Base-by-base conservation (phyloP, 2,797 vertebrate genomes). In the Pipistrellus pygmaeus region DNA sequence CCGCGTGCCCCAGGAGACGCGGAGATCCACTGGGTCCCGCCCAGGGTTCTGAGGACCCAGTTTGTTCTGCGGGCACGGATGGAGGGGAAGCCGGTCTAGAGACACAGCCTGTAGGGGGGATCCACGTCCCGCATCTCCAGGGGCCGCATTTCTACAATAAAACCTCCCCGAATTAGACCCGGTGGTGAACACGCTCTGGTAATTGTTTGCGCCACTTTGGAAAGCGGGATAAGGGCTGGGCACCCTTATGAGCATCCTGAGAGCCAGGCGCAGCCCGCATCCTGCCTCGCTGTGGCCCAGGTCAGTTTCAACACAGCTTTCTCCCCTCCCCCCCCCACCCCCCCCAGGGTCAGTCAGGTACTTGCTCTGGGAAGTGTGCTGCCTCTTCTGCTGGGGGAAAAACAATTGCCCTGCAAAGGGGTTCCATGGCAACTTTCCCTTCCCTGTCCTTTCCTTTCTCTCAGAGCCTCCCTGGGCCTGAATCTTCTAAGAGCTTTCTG, bases 141-240 rank as follows among this genome's bases (percentile, higher is more conserved):
- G n/a, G 78, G 32, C 48, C 0, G 21, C 76, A 8, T 80, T 92
- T 94, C 91, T 85, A 41, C 69, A 97, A 96, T 96, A 97, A 97
- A 97, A 94, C 60, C 41, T 95, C 93, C 27, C 35, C 0, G 27
- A 88, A 44, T 80, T 92, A 91, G 71, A 94, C 20, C 9, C 53
- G 5, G 27, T n/a, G 12, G 38, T 15, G 71, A 76, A 55, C 48
- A 78, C 7, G 51, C 17, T 77, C 90, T 96, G 87, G 25, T 95
- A 87, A 46, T 64, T 96, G 62, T n/a, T 75, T 30, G 73, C 23
- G 21, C 81, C 64, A 17, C 38, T 91, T 69, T 64, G 55, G 53
- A 77, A 93, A 91, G 7, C 21, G 71, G 21, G 27, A 15, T 27
- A 6, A 27, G 44, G 82, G 60, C 17, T 46, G 25, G 57, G 27